These are phyloP conservation scores for Thaleichthys pacificus DNA, from an alignment of 2,797 vertebrate genomes.

Conservation along the genomic window DNA sequence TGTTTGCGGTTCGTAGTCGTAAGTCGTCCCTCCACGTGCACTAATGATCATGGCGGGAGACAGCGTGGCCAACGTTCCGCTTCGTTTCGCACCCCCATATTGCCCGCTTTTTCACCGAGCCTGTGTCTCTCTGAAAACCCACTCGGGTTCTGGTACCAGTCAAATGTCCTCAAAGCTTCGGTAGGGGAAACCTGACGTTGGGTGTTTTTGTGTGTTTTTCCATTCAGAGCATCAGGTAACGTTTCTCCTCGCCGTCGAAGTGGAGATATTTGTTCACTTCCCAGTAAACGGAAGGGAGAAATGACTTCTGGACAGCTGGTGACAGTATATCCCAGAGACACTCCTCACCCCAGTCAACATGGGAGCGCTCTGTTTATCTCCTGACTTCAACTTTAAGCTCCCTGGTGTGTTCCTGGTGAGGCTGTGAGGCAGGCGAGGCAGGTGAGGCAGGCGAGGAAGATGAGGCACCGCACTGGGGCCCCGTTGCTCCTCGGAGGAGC, in stretches of 20 bases:
- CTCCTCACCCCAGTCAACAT: conserved; percentile 22
- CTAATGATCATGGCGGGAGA: conserved; percentile 60
- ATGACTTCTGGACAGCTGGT: not conserved
- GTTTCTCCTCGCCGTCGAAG: not conserved
- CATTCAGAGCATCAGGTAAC: not conserved
- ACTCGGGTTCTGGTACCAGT: not conserved
- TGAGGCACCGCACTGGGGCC: conserved; percentile 15
- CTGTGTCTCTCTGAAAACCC: conserved; percentile 4
- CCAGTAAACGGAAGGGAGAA: not conserved
- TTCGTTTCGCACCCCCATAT: conserved; percentile 2
- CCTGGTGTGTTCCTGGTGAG: conserved; percentile 64
- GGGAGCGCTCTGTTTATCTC: conserved; percentile 64
- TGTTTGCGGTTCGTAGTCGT: conserved; percentile 59
- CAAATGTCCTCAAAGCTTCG: not conserved
- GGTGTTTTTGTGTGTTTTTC: not conserved
- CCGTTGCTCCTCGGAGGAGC: conserved; percentile 35
- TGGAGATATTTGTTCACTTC: not conserved
- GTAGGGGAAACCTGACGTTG: not conserved
- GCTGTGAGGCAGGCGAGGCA: conserved; percentile 42
- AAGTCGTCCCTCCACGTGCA: conserved; percentile 48
- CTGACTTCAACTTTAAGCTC: conserved; percentile 65
- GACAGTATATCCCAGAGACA: conserved; percentile 14
- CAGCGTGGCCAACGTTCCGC: conserved; percentile 15
- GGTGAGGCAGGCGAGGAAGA: conserved; percentile 10
- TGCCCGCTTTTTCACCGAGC: conserved; percentile 19